Evolutionary conservation across 1,140 invertebrate genomes (phyloP).

Genomic region (Drosophila micromelanica): DNA sequence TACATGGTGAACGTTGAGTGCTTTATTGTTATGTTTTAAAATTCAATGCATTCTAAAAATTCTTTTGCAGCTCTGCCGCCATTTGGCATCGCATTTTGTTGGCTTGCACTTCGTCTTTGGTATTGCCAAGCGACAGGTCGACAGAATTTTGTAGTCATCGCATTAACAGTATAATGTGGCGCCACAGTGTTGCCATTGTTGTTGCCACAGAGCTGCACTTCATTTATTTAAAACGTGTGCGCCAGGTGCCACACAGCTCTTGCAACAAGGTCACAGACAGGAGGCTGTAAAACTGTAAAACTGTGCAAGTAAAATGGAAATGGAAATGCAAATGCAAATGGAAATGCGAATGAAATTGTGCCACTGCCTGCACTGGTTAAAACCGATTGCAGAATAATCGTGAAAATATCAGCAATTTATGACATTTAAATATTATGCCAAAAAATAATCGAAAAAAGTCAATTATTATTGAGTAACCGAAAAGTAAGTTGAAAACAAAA

Average conservation of each 20-base stretch:
- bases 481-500: too few species aligned
- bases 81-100: slow-evolving; percentile 51
- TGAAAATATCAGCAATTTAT: slow-evolving; percentile 7
- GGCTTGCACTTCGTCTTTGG: slow-evolving; percentile 35
- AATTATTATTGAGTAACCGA: too few species aligned
- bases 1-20: slow-evolving; percentile 75
- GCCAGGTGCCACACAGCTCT: slow-evolving; percentile 29
- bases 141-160: slow-evolving; percentile 60
- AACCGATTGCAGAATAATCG: slow-evolving; percentile 41
- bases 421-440: slow-evolving; percentile 11
- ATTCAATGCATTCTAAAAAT: slow-evolving; percentile 82
- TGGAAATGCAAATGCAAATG: slow-evolving; percentile 51
- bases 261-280: slow-evolving; percentile 59
- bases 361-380: slow-evolving; percentile 53
- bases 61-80: slow-evolving; percentile 19
- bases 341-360: slow-evolving; percentile 44
- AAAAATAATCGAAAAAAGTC: neutral
- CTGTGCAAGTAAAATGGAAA: slow-evolving; percentile 31
- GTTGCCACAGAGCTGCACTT: slow-evolving; percentile 15
- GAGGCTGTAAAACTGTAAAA: slow-evolving; percentile 22
- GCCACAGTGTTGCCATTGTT: slow-evolving; percentile 57
- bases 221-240: slow-evolving; percentile 54
- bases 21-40: slow-evolving; percentile 83
- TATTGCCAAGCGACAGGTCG: slow-evolving; percentile 62
- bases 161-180: slow-evolving; percentile 69